These are phyloP conservation scores for Scarus forsteni DNA, from an alignment of 2,797 vertebrate species.

Conservation along the genomic window DNA sequence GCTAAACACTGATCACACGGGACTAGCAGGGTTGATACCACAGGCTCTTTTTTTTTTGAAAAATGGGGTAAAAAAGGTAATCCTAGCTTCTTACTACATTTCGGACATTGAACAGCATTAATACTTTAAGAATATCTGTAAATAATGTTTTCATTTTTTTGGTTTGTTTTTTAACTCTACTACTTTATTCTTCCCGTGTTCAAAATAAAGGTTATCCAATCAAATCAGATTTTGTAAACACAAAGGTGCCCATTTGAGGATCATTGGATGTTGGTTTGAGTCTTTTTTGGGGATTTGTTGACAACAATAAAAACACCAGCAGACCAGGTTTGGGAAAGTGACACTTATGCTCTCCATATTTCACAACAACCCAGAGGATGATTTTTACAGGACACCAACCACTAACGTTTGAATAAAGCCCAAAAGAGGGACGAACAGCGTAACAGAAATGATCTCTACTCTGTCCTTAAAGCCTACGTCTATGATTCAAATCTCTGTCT, in stretches of 20 bases:
- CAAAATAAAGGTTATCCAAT: no score
- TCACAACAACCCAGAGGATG: slow-evolving; percentile 47
- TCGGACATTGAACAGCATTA: no score
- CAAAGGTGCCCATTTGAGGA: not conserved
- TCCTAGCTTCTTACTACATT: no score
- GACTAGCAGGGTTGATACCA: no score
- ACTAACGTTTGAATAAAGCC: slow-evolving; percentile 24
- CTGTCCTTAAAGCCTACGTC: slow-evolving; percentile 39
- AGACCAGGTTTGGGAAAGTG: slow-evolving; percentile 36
- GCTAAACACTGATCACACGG: no score
- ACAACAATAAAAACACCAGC: slow-evolving; percentile 32
- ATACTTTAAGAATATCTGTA: no score
- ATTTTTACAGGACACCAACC: slow-evolving; percentile 48
- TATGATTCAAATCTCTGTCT: slow-evolving; percentile 25
- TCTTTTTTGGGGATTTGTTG: slow-evolving; percentile 49
- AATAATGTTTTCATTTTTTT: no score
- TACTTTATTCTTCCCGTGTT: no score
- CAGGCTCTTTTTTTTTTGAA: no score
- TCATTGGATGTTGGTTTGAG: slow-evolving; percentile 2
- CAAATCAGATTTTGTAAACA: not conserved
- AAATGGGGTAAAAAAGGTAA: no score
- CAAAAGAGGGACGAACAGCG: slow-evolving; percentile 26
- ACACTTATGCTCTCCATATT: slow-evolving; percentile 36
- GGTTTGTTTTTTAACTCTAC: no score
- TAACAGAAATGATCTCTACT: slow-evolving; percentile 31